Evolutionary conservation across 1,140 invertebrate genomes (phyloP), one percentile per base, ranked within the genome.

Genomic region (Bradysia coprophila): DNA sequence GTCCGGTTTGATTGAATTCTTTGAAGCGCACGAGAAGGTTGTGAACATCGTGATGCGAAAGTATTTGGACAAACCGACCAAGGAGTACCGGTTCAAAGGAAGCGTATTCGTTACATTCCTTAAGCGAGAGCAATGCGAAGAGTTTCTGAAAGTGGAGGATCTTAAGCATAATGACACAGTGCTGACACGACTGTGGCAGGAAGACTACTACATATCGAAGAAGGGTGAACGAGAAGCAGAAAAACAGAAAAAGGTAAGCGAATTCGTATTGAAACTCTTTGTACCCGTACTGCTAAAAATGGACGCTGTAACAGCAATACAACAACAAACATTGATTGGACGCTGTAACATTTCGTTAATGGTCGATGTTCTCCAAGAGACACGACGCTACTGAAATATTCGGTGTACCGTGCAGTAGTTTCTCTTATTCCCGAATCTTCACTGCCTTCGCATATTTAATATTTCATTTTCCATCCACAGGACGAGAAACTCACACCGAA

Each of bases 31-130:
- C 62, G 78, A 81, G 10, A 68, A 74, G 38, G 69, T 82, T 28
- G 82, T 90, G 37, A 82, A 81, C 54, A 65, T 94, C 31, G 62
- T 74, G 50, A 80, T 84, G 73, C 71, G 83, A 47, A 72, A 70
- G 43, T 84, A 79, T 48, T 59, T 62, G 28, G 76, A 81, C 48
- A 74, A 72, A 45, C 62, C 69, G 5, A 65, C 64, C 6, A 80
- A 81, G 51, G 68, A 69, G 31, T 64, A 68, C 38, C 60, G 69
- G 24, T 91, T 90, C 52, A 87, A 96, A 65, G 91, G 91, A 33
- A 94, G 90, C 6, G 73, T 91, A 39, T 92, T 92, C 66, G 72
- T 80, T 18, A 78, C 81, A 2, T 95, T 92, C 53, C 71, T 75
- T 49, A 80, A 72, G 21, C 64, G 75, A 40, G 84, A 89, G 40